phyloP scores from a whole-genome alignment of 1,140 invertebrate genomes.

The Catajapyx aquilonaris region DNA sequence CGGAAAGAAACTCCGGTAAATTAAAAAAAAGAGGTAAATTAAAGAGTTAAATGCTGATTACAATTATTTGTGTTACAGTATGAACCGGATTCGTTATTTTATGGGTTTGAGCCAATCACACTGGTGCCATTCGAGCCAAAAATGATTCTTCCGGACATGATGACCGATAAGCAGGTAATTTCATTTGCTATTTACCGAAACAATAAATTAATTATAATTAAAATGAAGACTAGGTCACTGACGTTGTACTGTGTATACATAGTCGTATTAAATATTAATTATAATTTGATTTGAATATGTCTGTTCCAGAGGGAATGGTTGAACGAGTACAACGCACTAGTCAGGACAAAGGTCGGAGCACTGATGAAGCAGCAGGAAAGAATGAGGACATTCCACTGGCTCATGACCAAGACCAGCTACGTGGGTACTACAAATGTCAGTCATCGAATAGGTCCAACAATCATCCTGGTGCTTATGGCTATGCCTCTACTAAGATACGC shows the following conservation, averaged over 20 bases:
- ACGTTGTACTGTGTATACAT: not conserved
- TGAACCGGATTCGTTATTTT: slow-evolving; percentile 19
- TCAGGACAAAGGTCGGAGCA: slow-evolving; percentile 40
- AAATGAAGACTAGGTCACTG: not conserved
- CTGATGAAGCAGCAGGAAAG: slow-evolving; percentile 42
- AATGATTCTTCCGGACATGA: slow-evolving; percentile 54
- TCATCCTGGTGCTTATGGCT: too few species aligned
- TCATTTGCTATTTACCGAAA: too few species aligned
- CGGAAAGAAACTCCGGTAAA: slow-evolving; percentile 24
- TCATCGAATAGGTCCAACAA: too few species aligned
- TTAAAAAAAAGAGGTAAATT: slow-evolving; percentile 7
- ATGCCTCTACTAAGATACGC: too few species aligned
- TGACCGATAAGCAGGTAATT: slow-evolving; percentile 51
- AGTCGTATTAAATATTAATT: not conserved
- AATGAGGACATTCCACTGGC: slow-evolving; percentile 51
- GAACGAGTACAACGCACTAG: slow-evolving; percentile 52
- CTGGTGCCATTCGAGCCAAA: slow-evolving; percentile 83
- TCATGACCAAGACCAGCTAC: slow-evolving; percentile 50
- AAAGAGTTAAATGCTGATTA: not conserved
- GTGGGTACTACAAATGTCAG: too few species aligned
- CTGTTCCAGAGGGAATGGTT: slow-evolving; percentile 43
- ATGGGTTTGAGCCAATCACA: slow-evolving; percentile 61
- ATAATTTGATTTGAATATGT: not conserved
- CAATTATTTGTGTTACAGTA: slow-evolving; percentile 14
- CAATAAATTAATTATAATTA: too few species aligned